Base-by-base conservation (phyloP, 2,113 vertebrate genomes). In the Microcebus lehilahytsara region DNA sequence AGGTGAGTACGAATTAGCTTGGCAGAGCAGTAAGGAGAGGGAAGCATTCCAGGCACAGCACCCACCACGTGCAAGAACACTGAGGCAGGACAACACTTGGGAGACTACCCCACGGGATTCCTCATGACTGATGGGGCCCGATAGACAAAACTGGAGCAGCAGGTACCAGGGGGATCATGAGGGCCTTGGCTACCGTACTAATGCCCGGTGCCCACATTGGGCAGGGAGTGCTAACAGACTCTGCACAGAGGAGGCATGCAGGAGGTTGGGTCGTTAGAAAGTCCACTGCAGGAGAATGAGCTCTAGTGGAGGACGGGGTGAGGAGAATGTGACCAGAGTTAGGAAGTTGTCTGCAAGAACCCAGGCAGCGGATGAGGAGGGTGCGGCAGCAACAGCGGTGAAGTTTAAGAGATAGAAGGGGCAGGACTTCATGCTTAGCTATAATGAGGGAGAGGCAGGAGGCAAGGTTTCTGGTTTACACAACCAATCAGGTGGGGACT, bases 381-480 rank as follows among this genome's bases (percentile, higher is more conserved):
- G 74, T 22, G 2, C n/a, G 40, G 19, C 1, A 1, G 8, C 4
- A 30, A 66, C 9, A 17, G 32, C 4, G n/a, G n/a, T 8, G 27
- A 53, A 27, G 42, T 77, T 42, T 78, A 27, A 51, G 71, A 94
- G 58, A 89, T 0, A 49, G 37, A 69, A 27, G 32, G 77, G 67
- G 22, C 67, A 91, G 72, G 84, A 78, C 12, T 75, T 56, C 4
- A 0, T 49, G 67, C 71, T 80, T 69, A 56, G 20, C 32, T 30
- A 40, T 6, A 32, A 66, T 3, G 32, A 32, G 53, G n/a, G 56
- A 60, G 34, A 46, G 64, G 14, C 1, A 85, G 9, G 11, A 56
- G 46, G 19, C 49, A 56, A 11, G 19, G 37, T 37, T 72, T 92
- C 84, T 64, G 53, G 60, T 37, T 67, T 75, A 40, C 34, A 79